Evolutionary conservation across 30 jellyfish, hydroid and myxozoan genomes (phyloP).

Genomic region (Cassiopea xamachana): DNA sequence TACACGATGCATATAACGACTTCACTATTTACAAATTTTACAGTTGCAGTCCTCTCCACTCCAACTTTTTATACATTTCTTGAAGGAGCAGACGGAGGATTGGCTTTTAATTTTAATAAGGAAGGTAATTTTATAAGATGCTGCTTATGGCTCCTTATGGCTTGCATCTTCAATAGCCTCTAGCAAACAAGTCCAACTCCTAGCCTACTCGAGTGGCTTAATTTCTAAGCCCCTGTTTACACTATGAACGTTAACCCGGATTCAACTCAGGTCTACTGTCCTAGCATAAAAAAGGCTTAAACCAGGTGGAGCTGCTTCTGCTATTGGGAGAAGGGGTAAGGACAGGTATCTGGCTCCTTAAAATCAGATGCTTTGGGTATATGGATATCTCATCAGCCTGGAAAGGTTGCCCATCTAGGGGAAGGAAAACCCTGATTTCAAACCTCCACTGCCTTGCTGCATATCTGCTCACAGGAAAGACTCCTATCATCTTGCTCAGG

Average conservation of each 20-base stretch:
- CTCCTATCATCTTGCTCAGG: too few relatives aligned
- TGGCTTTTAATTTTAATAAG: too few relatives aligned
- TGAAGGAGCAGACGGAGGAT: too few relatives aligned
- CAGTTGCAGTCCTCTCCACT: too few relatives aligned
- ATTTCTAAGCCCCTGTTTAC: neutral
- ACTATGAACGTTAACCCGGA: too few relatives aligned
- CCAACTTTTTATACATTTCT: too few relatives aligned
- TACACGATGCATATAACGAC: too few relatives aligned
- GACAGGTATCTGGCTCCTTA: slow-evolving; percentile 30
- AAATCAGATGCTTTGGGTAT: slow-evolving; percentile 7
- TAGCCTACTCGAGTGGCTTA: slow-evolving; percentile 10
- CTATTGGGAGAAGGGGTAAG: slow-evolving; percentile 3
- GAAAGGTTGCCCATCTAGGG: neutral
- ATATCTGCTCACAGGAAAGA: too few relatives aligned
- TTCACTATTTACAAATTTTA: too few relatives aligned
- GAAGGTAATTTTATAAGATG: neutral
- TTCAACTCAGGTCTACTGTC: too few relatives aligned
- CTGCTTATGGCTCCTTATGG: neutral
- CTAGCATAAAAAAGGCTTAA: too few relatives aligned
- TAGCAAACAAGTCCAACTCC: slow-evolving; percentile 6
- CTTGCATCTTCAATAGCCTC: neutral
- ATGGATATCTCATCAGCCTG: neutral
- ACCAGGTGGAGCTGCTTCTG: slow-evolving; percentile 33
- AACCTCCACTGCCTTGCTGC: neutral
- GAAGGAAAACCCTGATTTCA: neutral